Evolutionary conservation across 2,797 vertebrate genomes (phyloP), one percentile per base, ranked within the genome.

Genomic region (Pangasius sanitwongsei): DNA sequence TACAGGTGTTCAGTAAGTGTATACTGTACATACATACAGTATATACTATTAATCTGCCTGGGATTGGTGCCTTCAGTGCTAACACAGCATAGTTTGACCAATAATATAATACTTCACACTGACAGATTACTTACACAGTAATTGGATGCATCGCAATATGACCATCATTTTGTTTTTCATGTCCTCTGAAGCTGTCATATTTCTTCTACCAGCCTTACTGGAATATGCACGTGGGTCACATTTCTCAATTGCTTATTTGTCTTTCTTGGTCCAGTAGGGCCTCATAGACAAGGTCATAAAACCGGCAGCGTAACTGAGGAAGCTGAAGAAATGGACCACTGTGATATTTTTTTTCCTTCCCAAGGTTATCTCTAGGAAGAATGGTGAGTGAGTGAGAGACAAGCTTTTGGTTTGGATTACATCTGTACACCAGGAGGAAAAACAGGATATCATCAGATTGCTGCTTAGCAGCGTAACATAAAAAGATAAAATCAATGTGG

Each of bases 311-410:
- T 87, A 91, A 90, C 88, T 83, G 86, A 90, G 82, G 74, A 87
- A 44, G 31, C 81, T 88, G 41, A 87, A 85, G 81, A 91, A 89
- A 88, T 89, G 90, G 82, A 90, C 83, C 57, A 77, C 48, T 41
- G 70, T 78, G 83, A 91, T 90, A 89, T 90, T 92, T 92, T 90
- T 90, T 89, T 87, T 87, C 89, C 72, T 81, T 91, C 82, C 87
- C 90, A 90, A 91, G 91, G 91, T 92, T 91, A 90, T 91, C 72
- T 53, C 89, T 84, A 86, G 91, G 87, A 89, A 86, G 87, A 91
- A 88, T 87, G 34, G 20, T 70, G 72, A 88, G 12, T 67, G 80
- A 88, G 84, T 67, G 83, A 83, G 84, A 59, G 65, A 90, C 20
- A 82, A 88, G 90, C 87, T 72, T 86, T 90, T 72, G 85, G 65